Evolutionary conservation across 2,888 invertebrate genomes (phyloP), one percentile per base, ranked within the genome.

Genomic region (Habroteleia sp.): DNA sequence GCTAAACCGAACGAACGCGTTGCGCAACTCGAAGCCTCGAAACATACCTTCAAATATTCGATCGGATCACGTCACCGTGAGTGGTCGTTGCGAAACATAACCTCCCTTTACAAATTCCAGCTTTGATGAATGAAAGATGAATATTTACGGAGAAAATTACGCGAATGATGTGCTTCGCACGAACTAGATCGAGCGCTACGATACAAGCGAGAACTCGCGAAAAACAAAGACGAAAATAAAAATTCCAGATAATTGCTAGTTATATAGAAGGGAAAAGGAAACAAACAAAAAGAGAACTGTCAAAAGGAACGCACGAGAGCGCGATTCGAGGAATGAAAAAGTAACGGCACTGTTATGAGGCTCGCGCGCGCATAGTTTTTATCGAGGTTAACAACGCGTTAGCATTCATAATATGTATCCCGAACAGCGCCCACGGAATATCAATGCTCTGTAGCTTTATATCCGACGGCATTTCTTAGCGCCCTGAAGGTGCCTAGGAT

Each of bases 371-470:
- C 42, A 39, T 69, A 41, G 27, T 50, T 58, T 58, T 68, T 8
- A 75, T 60, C 74, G 69, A 75, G 74, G 74, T 75, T 75, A 75
- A 65, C 52, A 44, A 10, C 65, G 69, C 37, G 65, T 65, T 69
- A 44, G 60, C 60, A 71, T 69, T 68, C 68, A 56, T 69, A 41
- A 74, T 66, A 65, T 58, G 65, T 65, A 66, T 33, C 33, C 60
- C 73, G 72, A 42, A 60, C 52, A 27, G 52, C 69, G 62, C 69
- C 69, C 69, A 62, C 60, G 42, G 62, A 69, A 69, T 60, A 58
- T 29, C 52, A 42, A 69, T 44, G 42, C 44, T 16, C 13, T 25
- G 7, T 16, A 31, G n/a, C 23, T 20, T 27, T 50, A 52, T 37
- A 27, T 8, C 5, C 37, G 25, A 17, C 25, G 8, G 35, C 46